Evolutionary conservation across 2,113 vertebrate genomes (phyloP).

Genomic region (Melanotaenia duboulayi): DNA sequence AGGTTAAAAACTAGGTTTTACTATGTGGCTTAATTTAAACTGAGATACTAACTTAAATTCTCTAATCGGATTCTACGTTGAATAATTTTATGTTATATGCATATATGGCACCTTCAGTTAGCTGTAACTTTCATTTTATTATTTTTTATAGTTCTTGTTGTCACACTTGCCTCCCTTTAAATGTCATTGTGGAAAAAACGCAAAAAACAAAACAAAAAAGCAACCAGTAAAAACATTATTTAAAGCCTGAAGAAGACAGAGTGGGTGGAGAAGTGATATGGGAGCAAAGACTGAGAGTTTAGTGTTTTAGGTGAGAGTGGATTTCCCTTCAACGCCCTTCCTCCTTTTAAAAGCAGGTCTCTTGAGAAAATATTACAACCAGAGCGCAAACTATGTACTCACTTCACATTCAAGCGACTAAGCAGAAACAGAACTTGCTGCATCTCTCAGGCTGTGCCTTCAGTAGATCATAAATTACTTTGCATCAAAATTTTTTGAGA

Average conservation of each 20-base stretch:
- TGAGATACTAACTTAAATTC: not conserved
- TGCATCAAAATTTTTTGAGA: not conserved
- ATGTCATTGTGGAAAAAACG: too few relatives aligned
- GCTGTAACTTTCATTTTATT: too few relatives aligned
- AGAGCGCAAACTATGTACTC: not conserved
- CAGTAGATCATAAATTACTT: not conserved
- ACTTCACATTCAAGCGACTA: not conserved
- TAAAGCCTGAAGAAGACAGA: not conserved
- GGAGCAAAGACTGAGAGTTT: conserved; percentile 8
- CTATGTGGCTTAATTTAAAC: not conserved
- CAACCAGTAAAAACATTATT: not conserved
- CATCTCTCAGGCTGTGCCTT: not conserved
- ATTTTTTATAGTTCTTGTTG: too few relatives aligned
- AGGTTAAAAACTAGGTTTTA: not conserved
- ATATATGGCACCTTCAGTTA: too few relatives aligned
- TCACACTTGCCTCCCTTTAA: too few relatives aligned
- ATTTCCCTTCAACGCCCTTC: not conserved
- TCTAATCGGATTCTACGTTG: too few relatives aligned
- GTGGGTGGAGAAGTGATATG: not conserved
- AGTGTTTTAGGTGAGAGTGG: too few relatives aligned
- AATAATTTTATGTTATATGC: too few relatives aligned
- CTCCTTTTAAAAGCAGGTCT: not conserved
- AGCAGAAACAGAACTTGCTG: not conserved
- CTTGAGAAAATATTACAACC: not conserved
- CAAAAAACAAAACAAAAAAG: too few relatives aligned